Base-by-base conservation (phyloP, 2,888 invertebrate species). In the Caradrina clavipalpis region DNA sequence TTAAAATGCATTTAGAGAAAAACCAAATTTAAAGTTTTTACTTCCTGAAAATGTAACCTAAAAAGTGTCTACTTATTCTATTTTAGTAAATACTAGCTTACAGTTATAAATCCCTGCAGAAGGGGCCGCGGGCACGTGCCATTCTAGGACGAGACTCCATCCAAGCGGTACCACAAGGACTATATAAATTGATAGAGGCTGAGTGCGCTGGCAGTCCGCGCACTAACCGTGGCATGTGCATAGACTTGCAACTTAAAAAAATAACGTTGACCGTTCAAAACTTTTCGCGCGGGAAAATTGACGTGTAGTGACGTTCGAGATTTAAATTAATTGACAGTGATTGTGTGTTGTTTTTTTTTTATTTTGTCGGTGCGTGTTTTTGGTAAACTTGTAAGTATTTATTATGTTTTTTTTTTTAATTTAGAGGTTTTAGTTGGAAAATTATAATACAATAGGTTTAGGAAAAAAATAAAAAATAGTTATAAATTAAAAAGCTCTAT, bases 101-200 rank as follows among this genome's bases (percentile, higher is more conserved):
- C 22, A 22, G 19, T 50, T 63, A 47, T 21, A 54, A 72, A 64
- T 68, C 66, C 60, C 74, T 68, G 77, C 63, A 53, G 56, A 53
- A 77, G 72, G 80, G 74, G 80, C 69, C 73, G 68, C 31, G 60
- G 65, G 70, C 74, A 78, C 80, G 75, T 74, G 67, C 68, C 73
- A 51, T 69, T 86, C 82, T 86, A 85, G 85, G 85, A 85, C 87
- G 77, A 76, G 67, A 80, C 78, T 67, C 83, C 58, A 82, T 45
- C 76, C 72, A 77, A 84, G 82, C 86, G 82, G 81, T 80, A 88
- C 84, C 84, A 81, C 90, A 89, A 89, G 89, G 88, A 87, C 91
- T 92, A 90, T 93, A 92, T 92, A 92, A 92, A 91, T 91, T 89
- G 88, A 76, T 78, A 71, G 82, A 84, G 84, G 64, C 71, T 81